phyloP scores from a whole-genome alignment of 2,888 invertebrate species.

The Toxonevra muliebris region DNA sequence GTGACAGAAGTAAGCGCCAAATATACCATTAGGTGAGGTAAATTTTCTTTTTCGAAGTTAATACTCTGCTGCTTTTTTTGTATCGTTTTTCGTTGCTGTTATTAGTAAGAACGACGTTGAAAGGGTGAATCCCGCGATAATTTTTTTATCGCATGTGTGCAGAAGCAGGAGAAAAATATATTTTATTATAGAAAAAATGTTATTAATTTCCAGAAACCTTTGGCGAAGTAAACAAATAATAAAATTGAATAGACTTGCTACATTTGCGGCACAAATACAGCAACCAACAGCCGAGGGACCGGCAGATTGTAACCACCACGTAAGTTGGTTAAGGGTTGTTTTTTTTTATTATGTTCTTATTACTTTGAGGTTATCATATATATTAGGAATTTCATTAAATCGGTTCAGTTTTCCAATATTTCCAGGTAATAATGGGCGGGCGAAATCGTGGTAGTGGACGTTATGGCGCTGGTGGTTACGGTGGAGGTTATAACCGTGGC shows the following conservation, averaged over 20 bases:
- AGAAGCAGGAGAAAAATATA: too few relatives aligned
- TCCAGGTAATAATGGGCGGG: conserved; percentile 55
- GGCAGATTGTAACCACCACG: conserved; percentile 43
- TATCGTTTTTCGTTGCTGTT: neutral
- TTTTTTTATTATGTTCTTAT: too few relatives aligned
- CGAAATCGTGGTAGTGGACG: conserved; percentile 49
- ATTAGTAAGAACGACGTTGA: too few relatives aligned
- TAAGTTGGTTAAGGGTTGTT: conserved; percentile 44
- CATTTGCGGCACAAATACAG: neutral
- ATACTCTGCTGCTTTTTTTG: neutral
- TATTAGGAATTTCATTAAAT: neutral
- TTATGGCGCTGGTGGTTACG: conserved; percentile 40
- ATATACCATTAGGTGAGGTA: conserved; percentile 19
- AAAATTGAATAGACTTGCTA: conserved; percentile 39
- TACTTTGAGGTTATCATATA: neutral
- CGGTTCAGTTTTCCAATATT: neutral
- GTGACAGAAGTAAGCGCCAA: conserved; percentile 3
- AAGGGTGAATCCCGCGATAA: too few relatives aligned
- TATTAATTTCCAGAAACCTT: conserved; percentile 53
- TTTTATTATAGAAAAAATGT: conserved; percentile 43
- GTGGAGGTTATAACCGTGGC: conserved; percentile 38
- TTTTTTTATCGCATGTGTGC: too few relatives aligned
- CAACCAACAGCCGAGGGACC: conserved; percentile 23
- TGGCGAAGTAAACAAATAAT: conserved; percentile 46
- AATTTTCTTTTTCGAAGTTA: neutral